Evolutionary conservation across 2,888 invertebrate species (phyloP), one percentile per base, ranked within the genome.

Genomic region (Epistrophe grossulariae): DNA sequence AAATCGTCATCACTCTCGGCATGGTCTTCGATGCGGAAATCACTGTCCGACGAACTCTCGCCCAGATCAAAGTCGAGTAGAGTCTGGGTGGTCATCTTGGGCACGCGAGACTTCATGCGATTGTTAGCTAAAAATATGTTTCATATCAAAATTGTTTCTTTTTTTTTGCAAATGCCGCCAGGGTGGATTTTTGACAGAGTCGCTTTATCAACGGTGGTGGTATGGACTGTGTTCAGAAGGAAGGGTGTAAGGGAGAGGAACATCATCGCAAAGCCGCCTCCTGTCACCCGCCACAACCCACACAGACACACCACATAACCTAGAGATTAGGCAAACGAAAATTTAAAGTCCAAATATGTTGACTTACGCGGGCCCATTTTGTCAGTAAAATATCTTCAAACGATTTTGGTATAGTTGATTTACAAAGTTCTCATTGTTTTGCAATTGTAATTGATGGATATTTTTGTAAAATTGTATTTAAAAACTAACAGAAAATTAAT

Each of bases 21-120:
- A 90, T 97, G 97, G 92, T 97, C 97, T 92, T 97, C 97, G 81
- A 97, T 97, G 74, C 98, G 95, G 93, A 98, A 98, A 93, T 98
- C 98, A 83, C 98, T 98, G 93, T 98, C 98, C 91, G 98, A 98
- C 0, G 98, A 98, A 91, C 98, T 98, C 81, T 97, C 98, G 48
- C 96, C 98, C 82, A 97, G 94, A 93, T 97, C 97, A 90, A 97
- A 97, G 92, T 97, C 96, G 70, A 97, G 93, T 78, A 97, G 93
- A 9, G 96, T 95, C 88, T 96, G 96, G 55, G 95, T 95, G 10
- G 95, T 95, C 91, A 93, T 91, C 89, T 93, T 92, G 13, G 92
- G 91, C 95, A 96, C 80, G 95, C 96, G 84, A 96, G 97, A 92
- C 97, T 98, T 45, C 97, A 97, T 91, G 95, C 94, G 92, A 97